A percentile compares a stretch with the other conserved stretches of the same genome.
phyloP scores from a whole-genome alignment of 2,797 vertebrate species.

The Pipistrellus pygmaeus region DNA sequence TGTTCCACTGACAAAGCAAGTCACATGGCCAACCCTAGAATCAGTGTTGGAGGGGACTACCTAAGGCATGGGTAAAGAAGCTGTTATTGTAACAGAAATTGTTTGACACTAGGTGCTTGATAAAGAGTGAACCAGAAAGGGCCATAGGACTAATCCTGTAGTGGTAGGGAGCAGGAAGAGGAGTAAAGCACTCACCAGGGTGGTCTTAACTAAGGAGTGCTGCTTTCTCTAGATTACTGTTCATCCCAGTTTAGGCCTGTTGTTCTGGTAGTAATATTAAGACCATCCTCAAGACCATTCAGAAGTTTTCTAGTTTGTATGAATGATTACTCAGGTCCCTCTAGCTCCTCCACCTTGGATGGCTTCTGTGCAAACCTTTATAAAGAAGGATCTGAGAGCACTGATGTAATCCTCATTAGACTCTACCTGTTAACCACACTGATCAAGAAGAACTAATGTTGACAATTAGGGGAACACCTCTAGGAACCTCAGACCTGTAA shows the following conservation, averaged over 20 bases:
- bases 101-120: not conserved
- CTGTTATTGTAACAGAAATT: not conserved
- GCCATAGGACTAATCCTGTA: not conserved
- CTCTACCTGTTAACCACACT: not conserved
- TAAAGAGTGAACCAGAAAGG: not conserved
- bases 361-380: not conserved
- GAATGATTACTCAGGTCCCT: not conserved
- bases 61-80: not conserved
- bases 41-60: not conserved
- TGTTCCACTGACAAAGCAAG: not conserved
- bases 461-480: not conserved
- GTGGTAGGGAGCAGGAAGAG: not conserved
- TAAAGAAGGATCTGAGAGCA: not conserved
- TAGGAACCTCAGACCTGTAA: not conserved
- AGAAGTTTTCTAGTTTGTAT: not conserved
- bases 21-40: not conserved
- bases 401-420: not conserved
- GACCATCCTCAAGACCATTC: conserved; percentile 3
- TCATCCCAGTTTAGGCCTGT: not conserved
- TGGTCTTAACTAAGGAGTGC: not conserved
- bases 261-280: not conserved
- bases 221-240: not conserved
- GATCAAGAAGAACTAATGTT: not conserved
- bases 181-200: not conserved
- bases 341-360: not conserved